Base-by-base conservation (phyloP, 2,797 vertebrate genomes). In the Enteromius viviparus region DNA sequence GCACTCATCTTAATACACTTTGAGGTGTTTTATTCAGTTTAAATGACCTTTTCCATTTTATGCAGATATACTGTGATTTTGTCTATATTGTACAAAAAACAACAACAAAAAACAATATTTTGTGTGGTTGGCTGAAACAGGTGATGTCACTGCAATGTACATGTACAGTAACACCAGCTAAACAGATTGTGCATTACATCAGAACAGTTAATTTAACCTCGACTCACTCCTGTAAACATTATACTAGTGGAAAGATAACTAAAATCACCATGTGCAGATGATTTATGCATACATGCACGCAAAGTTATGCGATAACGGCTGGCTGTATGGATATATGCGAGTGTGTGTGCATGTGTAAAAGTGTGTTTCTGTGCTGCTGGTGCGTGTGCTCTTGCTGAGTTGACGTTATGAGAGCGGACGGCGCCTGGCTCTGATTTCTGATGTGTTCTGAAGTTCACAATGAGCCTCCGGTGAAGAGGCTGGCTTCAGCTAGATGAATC, bases 361-460 rank as follows among this genome's bases (percentile, higher is more conserved):
- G 37, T 84, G 78, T 82, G 80, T 82, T 69, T 81, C 69, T 85
- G 80, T 1, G 15, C 88, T 87, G 66, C 85, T 75, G 32, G 51
- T 83, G 82, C 76, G 17, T 45, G 79, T 87, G 80, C 84, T 81
- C 85, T 47, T 86, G 74, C 53, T 76, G 85, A 86, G 87, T 80
- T 94, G 94, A 94, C 89, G 86, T 94, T 90, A 94, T 93, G 87
- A 82, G 89, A 94, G 87, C 88, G 91, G 94, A 95, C 92, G 89
- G 94, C 87, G 87, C 90, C 90, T 91, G 93, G 89, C 91, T 92
- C 91, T 94, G 93, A 94, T 88, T 91, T 91, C 93, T 93, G 92
- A 95, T 95, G 92, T 90, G 92, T 94, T 93, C 92, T 97, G 96
- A 96, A 96, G 96, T 95, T 95, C 95, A 95, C 94, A 90, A 92